A percentile compares a stretch with the other conserved stretches of the same genome.
Conservation (phyloP, 1,140 invertebrate genomes). For the Choristoneura fumiferana region DNA sequence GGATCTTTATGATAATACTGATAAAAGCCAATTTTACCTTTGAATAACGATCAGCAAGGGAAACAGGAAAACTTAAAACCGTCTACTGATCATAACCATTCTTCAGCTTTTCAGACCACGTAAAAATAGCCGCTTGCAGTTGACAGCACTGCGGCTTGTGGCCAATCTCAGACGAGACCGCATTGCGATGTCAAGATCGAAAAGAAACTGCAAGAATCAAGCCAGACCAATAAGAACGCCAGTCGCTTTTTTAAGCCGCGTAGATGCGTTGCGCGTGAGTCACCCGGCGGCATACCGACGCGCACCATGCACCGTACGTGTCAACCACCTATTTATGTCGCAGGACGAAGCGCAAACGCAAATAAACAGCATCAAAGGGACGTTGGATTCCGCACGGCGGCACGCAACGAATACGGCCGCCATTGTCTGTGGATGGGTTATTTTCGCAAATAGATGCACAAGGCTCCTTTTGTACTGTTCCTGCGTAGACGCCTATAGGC, state of each 20-base stretch:
- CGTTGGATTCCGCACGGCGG: conserved; percentile 54
- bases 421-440: conserved; percentile 73
- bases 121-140: conserved; percentile 16
- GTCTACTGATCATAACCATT: too few species aligned
- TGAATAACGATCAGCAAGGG: too few species aligned
- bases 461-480: conserved; percentile 30
- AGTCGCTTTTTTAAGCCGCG: conserved; percentile 48
- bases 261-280: conserved; percentile 57
- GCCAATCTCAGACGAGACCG: not conserved
- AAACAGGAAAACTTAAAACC: too few species aligned
- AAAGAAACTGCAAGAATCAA: conserved; percentile 28
- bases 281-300: conserved; percentile 58
- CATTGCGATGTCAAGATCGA: conserved; percentile 22
- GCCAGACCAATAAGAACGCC: conserved; percentile 45
- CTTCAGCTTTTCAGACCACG: too few species aligned
- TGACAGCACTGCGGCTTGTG: not conserved
- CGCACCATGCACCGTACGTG: conserved; percentile 67
- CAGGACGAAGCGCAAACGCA: conserved; percentile 65
- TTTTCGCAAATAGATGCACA: conserved; percentile 65
- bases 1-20: too few species aligned
- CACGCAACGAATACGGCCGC: conserved; percentile 63
- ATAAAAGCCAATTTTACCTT: too few species aligned
- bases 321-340: conserved; percentile 76
- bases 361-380: conserved; percentile 77
- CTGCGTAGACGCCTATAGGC: not conserved